Evolutionary conservation across 2,888 invertebrate genomes (phyloP).

Genomic region (Sminthurides aquaticus): DNA sequence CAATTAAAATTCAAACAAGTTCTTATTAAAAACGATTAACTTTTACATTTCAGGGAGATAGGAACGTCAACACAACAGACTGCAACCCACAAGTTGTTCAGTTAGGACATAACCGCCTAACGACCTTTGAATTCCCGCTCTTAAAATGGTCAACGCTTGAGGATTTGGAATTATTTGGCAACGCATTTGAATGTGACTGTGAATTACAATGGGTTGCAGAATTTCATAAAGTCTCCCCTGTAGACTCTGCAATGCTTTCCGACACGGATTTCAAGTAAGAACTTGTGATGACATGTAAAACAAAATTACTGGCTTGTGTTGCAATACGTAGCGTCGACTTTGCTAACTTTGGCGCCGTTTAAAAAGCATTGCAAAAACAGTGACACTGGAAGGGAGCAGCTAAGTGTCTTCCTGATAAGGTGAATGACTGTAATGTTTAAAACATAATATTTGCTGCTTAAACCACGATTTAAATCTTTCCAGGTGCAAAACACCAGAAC

Average conservation of each 20-base stretch:
- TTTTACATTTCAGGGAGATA: slow-evolving; percentile 17
- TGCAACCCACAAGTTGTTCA: slow-evolving; percentile 32
- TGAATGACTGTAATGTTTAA: too few species aligned
- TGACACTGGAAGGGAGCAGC: too few species aligned
- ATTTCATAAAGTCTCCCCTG: slow-evolving; percentile 15
- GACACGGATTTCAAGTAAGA: slow-evolving; percentile 31
- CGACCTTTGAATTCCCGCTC: slow-evolving; percentile 29
- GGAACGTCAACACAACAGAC: slow-evolving; percentile 16
- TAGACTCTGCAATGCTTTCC: slow-evolving; percentile 29
- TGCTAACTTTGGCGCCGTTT: too few species aligned
- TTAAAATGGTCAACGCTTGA: slow-evolving; percentile 37
- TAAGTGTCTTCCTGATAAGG: too few species aligned
- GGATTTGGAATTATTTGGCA: slow-evolving; percentile 30
- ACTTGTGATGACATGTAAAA: too few species aligned
- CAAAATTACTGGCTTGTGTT: too few species aligned
- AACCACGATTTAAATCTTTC: too few species aligned
- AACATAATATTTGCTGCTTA: too few species aligned
- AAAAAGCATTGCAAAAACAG: too few species aligned
- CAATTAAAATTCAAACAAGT: background rate
- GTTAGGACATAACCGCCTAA: slow-evolving; percentile 34
- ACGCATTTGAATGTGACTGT: slow-evolving; percentile 40
- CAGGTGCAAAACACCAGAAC: slow-evolving; percentile 33
- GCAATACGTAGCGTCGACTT: too few species aligned
- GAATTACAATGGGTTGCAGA: slow-evolving; percentile 38
- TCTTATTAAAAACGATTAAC: background rate